Percentiles rank a stretch among this genome's conserved stretches.
These are phyloP conservation scores for Coluber constrictor DNA, from an alignment of 2,797 vertebrate species.

Conservation along the genomic window DNA sequence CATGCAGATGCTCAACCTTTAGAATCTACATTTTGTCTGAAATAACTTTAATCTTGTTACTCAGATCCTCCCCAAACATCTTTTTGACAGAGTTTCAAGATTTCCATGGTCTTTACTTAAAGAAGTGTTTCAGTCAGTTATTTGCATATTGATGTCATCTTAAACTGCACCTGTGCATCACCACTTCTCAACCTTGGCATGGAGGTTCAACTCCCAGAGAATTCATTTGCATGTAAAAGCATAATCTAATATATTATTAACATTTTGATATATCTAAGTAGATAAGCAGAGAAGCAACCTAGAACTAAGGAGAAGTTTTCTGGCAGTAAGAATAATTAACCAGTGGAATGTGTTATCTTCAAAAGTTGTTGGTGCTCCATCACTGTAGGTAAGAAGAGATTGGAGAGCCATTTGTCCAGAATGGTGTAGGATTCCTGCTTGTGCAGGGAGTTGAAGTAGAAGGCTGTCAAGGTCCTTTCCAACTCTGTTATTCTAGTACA, in stretches of 20 bases:
- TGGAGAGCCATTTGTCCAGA: neutral
- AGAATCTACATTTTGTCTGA: neutral
- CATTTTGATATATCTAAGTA: neutral
- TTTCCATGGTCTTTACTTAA: neutral
- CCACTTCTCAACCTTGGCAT: neutral
- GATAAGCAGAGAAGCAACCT: neutral
- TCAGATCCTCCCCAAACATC: neutral
- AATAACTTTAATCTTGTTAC: neutral
- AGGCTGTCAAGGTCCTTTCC: neutral
- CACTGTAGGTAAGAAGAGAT: neutral
- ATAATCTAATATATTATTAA: neutral
- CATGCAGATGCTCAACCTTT: neutral
- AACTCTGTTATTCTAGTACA: neutral
- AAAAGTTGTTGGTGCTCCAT: neutral
- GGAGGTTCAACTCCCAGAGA: neutral
- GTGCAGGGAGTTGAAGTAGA: neutral
- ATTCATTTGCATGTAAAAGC: neutral
- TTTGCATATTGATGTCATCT: neutral
- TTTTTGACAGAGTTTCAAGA: neutral
- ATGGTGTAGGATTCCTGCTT: neutral
- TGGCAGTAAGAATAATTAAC: neutral
- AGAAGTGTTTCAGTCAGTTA: neutral
- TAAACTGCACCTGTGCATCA: neutral
- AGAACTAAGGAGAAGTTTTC: neutral
- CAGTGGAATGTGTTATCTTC: neutral